Base-by-base conservation (phyloP, 2,797 vertebrate species). In the Cyprinella venusta region DNA sequence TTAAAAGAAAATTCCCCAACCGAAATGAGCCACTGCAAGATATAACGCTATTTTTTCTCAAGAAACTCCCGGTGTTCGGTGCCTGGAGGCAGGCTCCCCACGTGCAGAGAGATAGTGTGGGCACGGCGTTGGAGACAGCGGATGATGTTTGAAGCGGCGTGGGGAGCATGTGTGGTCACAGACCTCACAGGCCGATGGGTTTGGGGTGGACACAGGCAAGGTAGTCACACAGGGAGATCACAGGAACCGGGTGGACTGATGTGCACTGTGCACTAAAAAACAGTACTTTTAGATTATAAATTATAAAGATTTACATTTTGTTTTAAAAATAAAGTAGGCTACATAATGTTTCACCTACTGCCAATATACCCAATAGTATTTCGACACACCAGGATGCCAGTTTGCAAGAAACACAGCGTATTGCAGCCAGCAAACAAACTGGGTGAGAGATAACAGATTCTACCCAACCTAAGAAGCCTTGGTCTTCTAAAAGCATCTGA, bases 171-270 rank as follows among this genome's bases (percentile, higher is more conserved):
- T 81, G 85, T 88, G 89, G 88, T 89, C 75, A 81, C 38, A 78
- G 90, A 91, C 90, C 90, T 89, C 90, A 88, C 89, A 90, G 87
- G 87, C 75, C 76, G 88, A 88, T 33, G 82, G 83, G 75, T 81
- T 84, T 77, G 77, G 75, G 79, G 85, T 75, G 80, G 85, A 86
- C 84, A 78, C 76, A 72, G 74, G 64, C 83, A 56, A 78, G 50
- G 33, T 79, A 85, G 86, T 87, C 88, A 30, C 89, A 89, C 89
- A 91, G 86, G 48, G 72, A 89, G 89, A 91, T 90, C 89, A 89
- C 83, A 91, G 86, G 76, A 71, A 65, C 24, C 18, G 5, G 18
- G 10, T n/a, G 12, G 61, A 78, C 26, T 36, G 61, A 64, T 33
- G 42, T 61, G 33, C 45, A 15, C 45, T 15, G 45, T 61, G 24